Base-by-base conservation (phyloP, 37 sponge, comb jelly and placozoan genomes). In the Beroe forskalii region DNA sequence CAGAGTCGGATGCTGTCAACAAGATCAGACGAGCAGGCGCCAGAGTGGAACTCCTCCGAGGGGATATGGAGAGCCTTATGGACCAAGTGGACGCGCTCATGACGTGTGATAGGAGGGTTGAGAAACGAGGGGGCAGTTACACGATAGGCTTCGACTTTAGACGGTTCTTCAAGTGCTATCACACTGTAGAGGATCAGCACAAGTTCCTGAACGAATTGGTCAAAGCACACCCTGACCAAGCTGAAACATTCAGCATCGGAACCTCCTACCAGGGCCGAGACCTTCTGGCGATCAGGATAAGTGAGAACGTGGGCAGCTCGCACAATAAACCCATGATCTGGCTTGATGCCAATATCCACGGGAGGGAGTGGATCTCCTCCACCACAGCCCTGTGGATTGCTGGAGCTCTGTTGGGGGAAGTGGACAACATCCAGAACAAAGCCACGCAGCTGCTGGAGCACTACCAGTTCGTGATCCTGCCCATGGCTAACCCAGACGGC, bases 391-490 rank as follows among this genome's bases (percentile, higher is more conserved):
- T 80, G 22, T 80, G 35, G 38, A 43, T 80, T 23, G 55, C 55
- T 43, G 35, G 35, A 43, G 1, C 48, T 25, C 86, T 80, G 8
- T 48, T 80, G 0, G 37, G 40, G 2, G 86, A 80, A 37, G 40
- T 80, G 40, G 86, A 80, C n/a, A 41, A 64, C 66, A 4, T 64
- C 17, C 38, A 69, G 39, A n/a, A n/a, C n/a, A n/a, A n/a, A n/a
- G 39, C 32, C 3, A 36, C 3, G 6, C 19, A 33, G 19, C 12
- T 69, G 36, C 38, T 80, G 25, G 55, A 80, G 48, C 39, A 39
- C n/a, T 80, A 80, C 55, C 86, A 80, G 55, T 80, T 80, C 27
- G 86, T 80, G 48, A 80, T 80, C 86, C 27, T 80, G 27, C 86
- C 86, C 8, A 80, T 80, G 86, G 35, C 38, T 22, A 80, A 80